phyloP scores from a whole-genome alignment of 2,797 vertebrate species.

The Sebastes itinus region DNA sequence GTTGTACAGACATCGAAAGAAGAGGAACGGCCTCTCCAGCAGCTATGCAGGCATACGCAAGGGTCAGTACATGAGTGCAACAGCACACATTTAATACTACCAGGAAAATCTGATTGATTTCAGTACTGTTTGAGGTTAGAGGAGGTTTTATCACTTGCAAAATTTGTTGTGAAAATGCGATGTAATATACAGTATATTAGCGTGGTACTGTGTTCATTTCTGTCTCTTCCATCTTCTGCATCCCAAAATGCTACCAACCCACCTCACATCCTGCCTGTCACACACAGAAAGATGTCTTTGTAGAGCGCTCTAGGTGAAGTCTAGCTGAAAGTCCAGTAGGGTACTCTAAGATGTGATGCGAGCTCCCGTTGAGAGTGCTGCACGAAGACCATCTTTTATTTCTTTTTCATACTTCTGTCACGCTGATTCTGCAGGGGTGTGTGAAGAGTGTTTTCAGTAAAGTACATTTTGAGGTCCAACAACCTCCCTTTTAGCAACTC shows the following conservation, averaged over 20 bases:
- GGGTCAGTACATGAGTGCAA: constrained; percentile 79
- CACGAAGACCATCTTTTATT: constrained; percentile 40
- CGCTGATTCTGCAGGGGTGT: constrained; percentile 32
- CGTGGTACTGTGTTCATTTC: background rate
- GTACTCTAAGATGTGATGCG: constrained; percentile 45
- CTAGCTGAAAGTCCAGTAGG: constrained; percentile 23
- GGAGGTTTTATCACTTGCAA: background rate
- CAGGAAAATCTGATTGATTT: background rate
- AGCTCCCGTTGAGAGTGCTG: constrained; percentile 42
- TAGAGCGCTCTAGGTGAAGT: constrained; percentile 26
- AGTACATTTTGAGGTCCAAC: constrained; percentile 53
- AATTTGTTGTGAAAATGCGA: background rate
- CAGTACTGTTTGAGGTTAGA: background rate
- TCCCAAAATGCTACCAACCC: constrained; percentile 4
- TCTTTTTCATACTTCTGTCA: constrained; percentile 57
- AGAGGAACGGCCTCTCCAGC: constrained; percentile 92
- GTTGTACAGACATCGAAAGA: constrained; percentile 96
- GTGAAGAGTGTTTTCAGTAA: constrained; percentile 51
- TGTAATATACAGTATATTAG: background rate
- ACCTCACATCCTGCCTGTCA: constrained; percentile 8
- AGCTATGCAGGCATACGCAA: constrained; percentile 97
- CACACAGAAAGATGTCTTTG: constrained; percentile 32
- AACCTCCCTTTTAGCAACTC: constrained; percentile 56
- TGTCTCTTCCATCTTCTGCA: background rate
- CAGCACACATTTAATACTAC: background rate